Evolutionary conservation across 1,140 invertebrate genomes (phyloP).

Genomic region (Saccostrea cuccullata): DNA sequence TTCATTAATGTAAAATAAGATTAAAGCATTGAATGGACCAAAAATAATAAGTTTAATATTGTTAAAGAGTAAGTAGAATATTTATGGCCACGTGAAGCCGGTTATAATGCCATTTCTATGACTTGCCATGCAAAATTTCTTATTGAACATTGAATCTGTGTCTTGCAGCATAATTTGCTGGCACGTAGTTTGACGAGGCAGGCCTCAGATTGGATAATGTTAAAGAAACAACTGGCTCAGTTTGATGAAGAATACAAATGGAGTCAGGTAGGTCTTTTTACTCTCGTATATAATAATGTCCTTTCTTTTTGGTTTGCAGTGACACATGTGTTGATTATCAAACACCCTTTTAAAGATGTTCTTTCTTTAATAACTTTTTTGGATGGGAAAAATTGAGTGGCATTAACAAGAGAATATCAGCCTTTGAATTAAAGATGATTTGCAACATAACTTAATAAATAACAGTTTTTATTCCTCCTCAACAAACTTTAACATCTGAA

Average conservation of each 20-base stretch:
- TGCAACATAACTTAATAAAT: too few species aligned
- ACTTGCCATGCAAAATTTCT: neutral
- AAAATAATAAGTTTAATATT: too few species aligned
- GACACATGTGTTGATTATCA: neutral
- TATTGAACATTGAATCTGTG: neutral
- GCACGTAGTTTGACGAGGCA: slow-evolving; percentile 65
- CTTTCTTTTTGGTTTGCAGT: neutral
- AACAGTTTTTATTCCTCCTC: too few species aligned
- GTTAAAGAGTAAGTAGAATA: too few species aligned
- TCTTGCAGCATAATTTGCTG: slow-evolving; percentile 60
- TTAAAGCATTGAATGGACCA: too few species aligned
- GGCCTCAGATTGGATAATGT: slow-evolving; percentile 67
- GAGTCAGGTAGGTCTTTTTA: slow-evolving; percentile 62
- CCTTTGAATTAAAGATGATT: too few species aligned
- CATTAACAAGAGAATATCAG: too few species aligned
- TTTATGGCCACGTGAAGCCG: too few species aligned
- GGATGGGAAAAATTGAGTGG: too few species aligned
- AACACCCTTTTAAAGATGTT: neutral
- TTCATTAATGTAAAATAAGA: too few species aligned
- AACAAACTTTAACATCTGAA: neutral
- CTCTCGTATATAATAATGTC: neutral
- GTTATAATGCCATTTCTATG: too few species aligned
- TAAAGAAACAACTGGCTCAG: slow-evolving; percentile 66
- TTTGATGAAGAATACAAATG: slow-evolving; percentile 69
- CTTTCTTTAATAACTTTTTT: neutral